phyloP scores from a whole-genome alignment of 2,888 invertebrate species.

The Athetis lepigone region DNA sequence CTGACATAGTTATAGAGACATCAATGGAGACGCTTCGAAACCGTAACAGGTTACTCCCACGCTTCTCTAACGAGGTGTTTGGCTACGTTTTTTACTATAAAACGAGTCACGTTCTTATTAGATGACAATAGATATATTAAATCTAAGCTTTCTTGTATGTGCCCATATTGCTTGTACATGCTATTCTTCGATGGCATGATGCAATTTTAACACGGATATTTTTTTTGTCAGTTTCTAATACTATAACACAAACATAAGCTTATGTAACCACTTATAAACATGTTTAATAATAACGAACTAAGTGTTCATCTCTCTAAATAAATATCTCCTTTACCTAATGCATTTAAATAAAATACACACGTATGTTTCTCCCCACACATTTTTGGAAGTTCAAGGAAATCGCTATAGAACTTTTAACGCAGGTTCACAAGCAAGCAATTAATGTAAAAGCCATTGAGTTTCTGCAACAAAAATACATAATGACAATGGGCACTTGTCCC shows the following conservation, averaged over 20 bases:
- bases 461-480: slow-evolving; percentile 9
- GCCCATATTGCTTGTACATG: slow-evolving; percentile 30
- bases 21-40: slow-evolving; percentile 53
- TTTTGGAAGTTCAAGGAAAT: too few relatives aligned
- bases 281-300: not conserved
- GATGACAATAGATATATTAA: slow-evolving; percentile 36
- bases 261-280: not conserved
- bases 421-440: slow-evolving; percentile 4
- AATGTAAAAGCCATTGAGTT: not conserved
- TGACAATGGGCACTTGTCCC: slow-evolving; percentile 35
- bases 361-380: too few relatives aligned
- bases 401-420: not conserved
- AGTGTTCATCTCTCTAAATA: not conserved
- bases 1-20: slow-evolving; percentile 46
- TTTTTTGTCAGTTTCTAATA: not conserved
- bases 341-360: not conserved
- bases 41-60: slow-evolving; percentile 63
- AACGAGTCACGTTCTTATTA: slow-evolving; percentile 29
- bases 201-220: slow-evolving; percentile 1
- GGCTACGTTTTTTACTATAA: slow-evolving; percentile 30
- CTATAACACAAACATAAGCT: not conserved
- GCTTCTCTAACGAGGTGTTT: slow-evolving; percentile 39
- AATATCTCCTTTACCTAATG: not conserved
- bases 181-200: slow-evolving; percentile 1
- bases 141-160: slow-evolving; percentile 35